Conservation (phyloP, 2,888 invertebrate species). For the Drosophila tanythrix region DNA sequence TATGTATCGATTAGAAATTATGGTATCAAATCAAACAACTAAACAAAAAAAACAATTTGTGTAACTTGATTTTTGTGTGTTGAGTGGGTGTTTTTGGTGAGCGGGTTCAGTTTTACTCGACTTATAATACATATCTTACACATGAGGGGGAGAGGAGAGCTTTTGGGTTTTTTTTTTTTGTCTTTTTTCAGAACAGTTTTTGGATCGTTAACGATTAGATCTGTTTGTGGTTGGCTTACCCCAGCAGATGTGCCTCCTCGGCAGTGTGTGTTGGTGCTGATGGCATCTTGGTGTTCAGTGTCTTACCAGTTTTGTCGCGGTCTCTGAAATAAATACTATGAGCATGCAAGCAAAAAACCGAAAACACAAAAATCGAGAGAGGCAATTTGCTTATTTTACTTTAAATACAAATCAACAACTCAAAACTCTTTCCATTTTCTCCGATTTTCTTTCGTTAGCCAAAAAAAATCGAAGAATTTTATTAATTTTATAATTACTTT, state of each 20-base stretch:
- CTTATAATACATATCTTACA: slow-evolving; percentile 46
- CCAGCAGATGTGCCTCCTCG: slow-evolving; percentile 94
- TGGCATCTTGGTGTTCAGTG: slow-evolving; percentile 85
- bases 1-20: slow-evolving; percentile 9
- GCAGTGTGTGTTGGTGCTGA: slow-evolving; percentile 86
- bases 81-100: slow-evolving; percentile 3
- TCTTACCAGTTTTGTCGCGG: slow-evolving; percentile 85
- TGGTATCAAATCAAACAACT: slow-evolving; percentile 6
- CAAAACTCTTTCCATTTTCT: slow-evolving; percentile 21
- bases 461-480: slow-evolving; percentile 9
- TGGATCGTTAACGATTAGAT: slow-evolving; percentile 22
- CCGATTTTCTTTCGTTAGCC: slow-evolving; percentile 12
- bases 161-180: background rate
- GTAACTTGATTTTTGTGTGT: slow-evolving; percentile 40
- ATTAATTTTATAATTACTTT: background rate
- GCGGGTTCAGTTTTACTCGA: slow-evolving; percentile 16
- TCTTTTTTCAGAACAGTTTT: slow-evolving; percentile 1
- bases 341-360: slow-evolving; percentile 85
- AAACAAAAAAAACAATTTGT: slow-evolving; percentile 21
- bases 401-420: slow-evolving; percentile 24
- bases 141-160: slow-evolving; percentile 23
- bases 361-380: slow-evolving; percentile 65
- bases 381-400: slow-evolving; percentile 52
- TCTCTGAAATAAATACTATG: slow-evolving; percentile 86
- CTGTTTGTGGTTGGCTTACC: slow-evolving; percentile 87